phyloP scores from a whole-genome alignment of 2,888 invertebrate species.

The Dryadula phaetusa region DNA sequence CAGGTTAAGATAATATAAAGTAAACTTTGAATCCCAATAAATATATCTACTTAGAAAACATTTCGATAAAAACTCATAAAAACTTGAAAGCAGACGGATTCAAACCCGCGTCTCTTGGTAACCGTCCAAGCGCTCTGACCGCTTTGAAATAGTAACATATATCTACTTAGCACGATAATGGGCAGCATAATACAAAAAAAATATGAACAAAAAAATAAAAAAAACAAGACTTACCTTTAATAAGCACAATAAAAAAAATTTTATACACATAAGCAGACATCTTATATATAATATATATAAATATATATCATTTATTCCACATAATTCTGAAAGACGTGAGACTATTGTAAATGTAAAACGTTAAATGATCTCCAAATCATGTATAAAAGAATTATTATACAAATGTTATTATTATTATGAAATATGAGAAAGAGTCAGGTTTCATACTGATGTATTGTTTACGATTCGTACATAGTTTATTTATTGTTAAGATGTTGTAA shows the following conservation, averaged over 20 bases:
- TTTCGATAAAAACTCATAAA: too few relatives aligned
- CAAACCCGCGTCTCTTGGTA: too few relatives aligned
- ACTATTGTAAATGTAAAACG: too few relatives aligned
- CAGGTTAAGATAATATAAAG: too few relatives aligned
- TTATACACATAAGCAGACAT: background rate
- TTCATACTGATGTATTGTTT: slow-evolving; percentile 13
- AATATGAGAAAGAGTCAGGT: slow-evolving; percentile 25
- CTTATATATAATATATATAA: background rate
- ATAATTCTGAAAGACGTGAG: too few relatives aligned
- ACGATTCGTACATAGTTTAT: slow-evolving; percentile 13
- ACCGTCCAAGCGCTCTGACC: too few relatives aligned
- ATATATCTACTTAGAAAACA: too few relatives aligned
- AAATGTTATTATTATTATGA: slow-evolving; percentile 25
- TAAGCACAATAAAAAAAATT: slow-evolving; percentile 6
- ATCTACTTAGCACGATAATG: too few relatives aligned
- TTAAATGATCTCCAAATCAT: background rate
- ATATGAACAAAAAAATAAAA: background rate
- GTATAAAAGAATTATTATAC: background rate
- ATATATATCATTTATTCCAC: background rate
- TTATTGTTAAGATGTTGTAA: slow-evolving; percentile 7
- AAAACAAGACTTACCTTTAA: slow-evolving; percentile 22
- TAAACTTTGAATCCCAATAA: too few relatives aligned
- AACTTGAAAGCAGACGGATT: too few relatives aligned
- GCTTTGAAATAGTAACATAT: too few relatives aligned
- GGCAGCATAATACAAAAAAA: background rate